These are phyloP conservation scores for Chrysomela aeneicollis DNA, from an alignment of 2,888 invertebrate genomes.

Conservation along the genomic window DNA sequence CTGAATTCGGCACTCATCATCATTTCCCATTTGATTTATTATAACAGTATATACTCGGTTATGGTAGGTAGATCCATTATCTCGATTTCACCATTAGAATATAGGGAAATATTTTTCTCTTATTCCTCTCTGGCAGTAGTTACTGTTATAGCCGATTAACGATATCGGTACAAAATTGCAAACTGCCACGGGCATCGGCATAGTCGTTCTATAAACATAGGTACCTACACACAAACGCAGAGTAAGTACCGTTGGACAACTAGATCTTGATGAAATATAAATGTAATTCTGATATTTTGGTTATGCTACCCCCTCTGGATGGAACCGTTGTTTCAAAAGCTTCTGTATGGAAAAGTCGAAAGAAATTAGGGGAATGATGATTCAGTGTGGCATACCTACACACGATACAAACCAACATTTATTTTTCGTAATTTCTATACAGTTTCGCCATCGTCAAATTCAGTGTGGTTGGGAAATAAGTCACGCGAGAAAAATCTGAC, in stretches of 20 bases:
- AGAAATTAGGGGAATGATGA: too few relatives aligned
- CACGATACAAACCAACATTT: too few relatives aligned
- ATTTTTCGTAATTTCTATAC: not conserved
- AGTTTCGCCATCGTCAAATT: not conserved
- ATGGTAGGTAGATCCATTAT: slow-evolving; percentile 31
- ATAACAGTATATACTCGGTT: slow-evolving; percentile 28
- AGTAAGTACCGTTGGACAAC: slow-evolving; percentile 1
- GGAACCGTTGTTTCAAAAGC: too few relatives aligned
- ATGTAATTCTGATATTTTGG: not conserved
- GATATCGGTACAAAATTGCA: slow-evolving; percentile 37
- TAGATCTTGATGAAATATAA: not conserved
- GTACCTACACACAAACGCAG: slow-evolving; percentile 11
- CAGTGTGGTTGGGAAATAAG: too few relatives aligned
- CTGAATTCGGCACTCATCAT: slow-evolving; percentile 7
- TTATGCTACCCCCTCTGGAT: not conserved
- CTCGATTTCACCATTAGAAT: slow-evolving; percentile 35
- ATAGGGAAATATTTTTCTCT: slow-evolving; percentile 36
- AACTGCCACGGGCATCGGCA: slow-evolving; percentile 24
- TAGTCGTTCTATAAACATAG: slow-evolving; percentile 19
- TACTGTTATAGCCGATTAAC: slow-evolving; percentile 43
- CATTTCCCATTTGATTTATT: slow-evolving; percentile 25
- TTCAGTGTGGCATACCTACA: too few relatives aligned
- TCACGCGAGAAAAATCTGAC: too few relatives aligned
- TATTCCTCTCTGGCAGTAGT: slow-evolving; percentile 26
- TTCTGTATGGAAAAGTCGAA: too few relatives aligned